A percentile compares a stretch with the other conserved stretches of the same genome.
Conservation (phyloP, 2,113 vertebrate species). For the Cochlearius cochlearius region DNA sequence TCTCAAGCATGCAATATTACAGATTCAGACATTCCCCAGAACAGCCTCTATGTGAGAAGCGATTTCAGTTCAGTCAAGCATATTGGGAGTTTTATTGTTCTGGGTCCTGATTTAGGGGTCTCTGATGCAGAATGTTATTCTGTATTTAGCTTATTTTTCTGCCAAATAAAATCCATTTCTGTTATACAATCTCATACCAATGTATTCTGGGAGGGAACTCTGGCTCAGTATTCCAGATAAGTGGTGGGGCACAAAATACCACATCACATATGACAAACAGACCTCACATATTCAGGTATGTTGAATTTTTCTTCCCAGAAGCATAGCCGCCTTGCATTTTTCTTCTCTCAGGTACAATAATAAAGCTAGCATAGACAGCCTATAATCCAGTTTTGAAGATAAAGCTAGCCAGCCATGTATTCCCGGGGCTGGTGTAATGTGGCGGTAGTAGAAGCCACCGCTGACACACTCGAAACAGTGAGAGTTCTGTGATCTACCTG, state of each 20-base stretch:
- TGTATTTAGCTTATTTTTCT: neutral
- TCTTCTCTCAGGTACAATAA: neutral
- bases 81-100: neutral
- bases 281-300: neutral
- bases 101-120: neutral
- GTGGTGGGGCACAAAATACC: neutral
- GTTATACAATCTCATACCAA: neutral
- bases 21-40: neutral
- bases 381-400: slow-evolving; percentile 1
- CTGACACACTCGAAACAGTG: neutral
- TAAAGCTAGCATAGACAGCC: neutral
- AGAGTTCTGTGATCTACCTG: slow-evolving; percentile 48
- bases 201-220: neutral
- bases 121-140: neutral
- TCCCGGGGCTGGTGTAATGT: neutral
- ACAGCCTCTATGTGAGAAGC: neutral
- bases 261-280: neutral
- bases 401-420: neutral
- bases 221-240: neutral
- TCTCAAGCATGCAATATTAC: neutral
- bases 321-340: neutral
- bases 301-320: neutral
- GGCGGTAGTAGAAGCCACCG: neutral
- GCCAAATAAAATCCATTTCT: neutral
- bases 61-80: neutral